Conservation (phyloP, 2,888 invertebrate species). For the Torymus auratus region DNA sequence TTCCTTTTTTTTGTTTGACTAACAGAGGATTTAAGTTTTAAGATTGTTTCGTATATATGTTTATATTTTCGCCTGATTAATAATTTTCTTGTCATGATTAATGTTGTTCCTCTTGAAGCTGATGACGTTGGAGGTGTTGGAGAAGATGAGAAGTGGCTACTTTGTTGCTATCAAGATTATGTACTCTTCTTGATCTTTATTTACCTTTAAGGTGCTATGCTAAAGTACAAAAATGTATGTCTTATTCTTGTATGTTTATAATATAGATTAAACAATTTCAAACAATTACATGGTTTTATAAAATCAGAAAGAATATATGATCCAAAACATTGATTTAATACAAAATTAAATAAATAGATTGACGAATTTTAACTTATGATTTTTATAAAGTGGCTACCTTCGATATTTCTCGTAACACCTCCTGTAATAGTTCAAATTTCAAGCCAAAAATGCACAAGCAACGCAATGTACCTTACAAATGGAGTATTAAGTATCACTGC, state of each 20-base stretch:
- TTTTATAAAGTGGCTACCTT: no score
- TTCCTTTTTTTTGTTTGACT: slow-evolving; percentile 5
- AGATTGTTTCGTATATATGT: neutral
- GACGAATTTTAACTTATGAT: no score
- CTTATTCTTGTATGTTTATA: no score
- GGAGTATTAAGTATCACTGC: slow-evolving; percentile 22
- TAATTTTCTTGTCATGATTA: neutral
- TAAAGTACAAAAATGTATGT: no score
- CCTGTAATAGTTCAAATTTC: slow-evolving; percentile 34
- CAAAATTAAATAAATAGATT: no score
- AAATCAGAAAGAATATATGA: no score
- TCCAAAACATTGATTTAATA: no score
- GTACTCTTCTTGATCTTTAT: no score
- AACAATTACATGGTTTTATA: no score
- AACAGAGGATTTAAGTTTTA: slow-evolving; percentile 4
- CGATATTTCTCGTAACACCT: neutral
- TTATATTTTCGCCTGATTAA: neutral
- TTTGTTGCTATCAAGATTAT: no score
- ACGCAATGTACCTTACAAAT: neutral
- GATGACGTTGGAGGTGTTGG: neutral
- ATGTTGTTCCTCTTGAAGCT: neutral
- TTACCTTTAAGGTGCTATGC: no score
- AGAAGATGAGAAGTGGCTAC: neutral
- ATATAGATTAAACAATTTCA: neutral
- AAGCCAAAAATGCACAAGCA: slow-evolving; percentile 15